Evolutionary conservation across 2,797 vertebrate genomes (phyloP), one percentile per base, ranked within the genome.

Genomic region (Syngnathus rostellatus): DNA sequence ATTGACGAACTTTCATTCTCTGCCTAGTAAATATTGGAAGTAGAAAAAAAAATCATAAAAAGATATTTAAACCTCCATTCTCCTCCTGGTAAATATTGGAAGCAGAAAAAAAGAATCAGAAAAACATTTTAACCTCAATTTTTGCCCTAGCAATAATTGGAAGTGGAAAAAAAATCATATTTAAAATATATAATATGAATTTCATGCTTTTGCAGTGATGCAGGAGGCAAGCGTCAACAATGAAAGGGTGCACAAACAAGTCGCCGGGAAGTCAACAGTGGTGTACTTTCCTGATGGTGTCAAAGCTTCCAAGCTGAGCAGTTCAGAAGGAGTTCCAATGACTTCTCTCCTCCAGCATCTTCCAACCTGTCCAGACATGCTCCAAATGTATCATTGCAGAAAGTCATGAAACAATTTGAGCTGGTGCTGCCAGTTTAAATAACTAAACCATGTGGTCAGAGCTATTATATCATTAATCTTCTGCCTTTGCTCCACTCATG

Each of bases 371-470:
- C 88, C 71, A 62, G 85, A 81, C 91, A 87, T 68, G 91, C 78
- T 85, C 67, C 81, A 85, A 90, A 89, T 88, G 89, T 91, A 90
- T 91, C 89, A 85, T 88, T 88, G 88, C 89, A 89, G 88, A 89
- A 89, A 91, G 78, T 87, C 90, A 89, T 91, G 90, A 91, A 90
- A 91, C 89, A 90, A 89, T 92, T 91, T 90, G 88, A 89, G 84
- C 88, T 88, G 88, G 90, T 90, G 87, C 88, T 91, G 90, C 89
- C 88, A 91, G 90, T 90, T 90, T 89, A 90, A 91, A 91, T 90
- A 88, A 88, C 90, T 91, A 87, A 88, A 90, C 82, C 85, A 78
- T 88, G 87, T 88, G 88, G 88, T 91, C 90, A 87, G 86, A 88
- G 86, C 87, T 87, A 91, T 90, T 92, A 91, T 86, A 85, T 82